Evolutionary conservation across 1,140 invertebrate genomes (phyloP), one percentile per base, ranked within the genome.

Genomic region (Triops cancriformis): DNA sequence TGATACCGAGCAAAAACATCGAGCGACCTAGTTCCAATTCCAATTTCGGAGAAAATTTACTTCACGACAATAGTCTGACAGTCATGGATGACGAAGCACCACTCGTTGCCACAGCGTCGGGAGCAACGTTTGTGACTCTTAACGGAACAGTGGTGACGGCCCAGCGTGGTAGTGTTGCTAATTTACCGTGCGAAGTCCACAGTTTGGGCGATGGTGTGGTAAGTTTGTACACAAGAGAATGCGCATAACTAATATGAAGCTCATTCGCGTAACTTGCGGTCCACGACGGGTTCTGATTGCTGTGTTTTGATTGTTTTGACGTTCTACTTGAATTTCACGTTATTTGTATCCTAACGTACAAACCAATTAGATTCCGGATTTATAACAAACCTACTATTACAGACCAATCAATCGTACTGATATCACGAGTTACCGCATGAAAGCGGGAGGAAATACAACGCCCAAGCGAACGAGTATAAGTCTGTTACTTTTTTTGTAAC

Each of bases 171-270:
- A 92, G 92, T 73, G 93, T 91, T 3, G 92, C 93, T 3, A 86
- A 93, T 31, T 85, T 95, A 45, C 92, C 92, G 12, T 94, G 93
- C 84, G 88, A 92, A 73, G 91, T 94, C 41, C 90, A 90, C 81
- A 93, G 94, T 83, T 91, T 94, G 80, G 92, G 92, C 74, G 92
- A 94, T 82, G 92, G 92, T 82, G 90, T 92, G 87, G 93, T 94
- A 85, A 93, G 92, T 87, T 64, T 26, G 73, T 18, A 37, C 31
- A 37, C 31, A 37, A 37, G 7, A 37, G 31, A 37, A 37, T 7
- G 31, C 31, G 31, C 31, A 37, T 7, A 37, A 37, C 7, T 37
- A 37, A 37, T 37, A 37, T 7, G 31, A 37, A 37, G 31, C 31
- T 37, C 31, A 37, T 37, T 37, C 31, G 2, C 2, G 7, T 37